Evolutionary conservation across 2,888 invertebrate species (phyloP).

Genomic region (Rhingia campestris): DNA sequence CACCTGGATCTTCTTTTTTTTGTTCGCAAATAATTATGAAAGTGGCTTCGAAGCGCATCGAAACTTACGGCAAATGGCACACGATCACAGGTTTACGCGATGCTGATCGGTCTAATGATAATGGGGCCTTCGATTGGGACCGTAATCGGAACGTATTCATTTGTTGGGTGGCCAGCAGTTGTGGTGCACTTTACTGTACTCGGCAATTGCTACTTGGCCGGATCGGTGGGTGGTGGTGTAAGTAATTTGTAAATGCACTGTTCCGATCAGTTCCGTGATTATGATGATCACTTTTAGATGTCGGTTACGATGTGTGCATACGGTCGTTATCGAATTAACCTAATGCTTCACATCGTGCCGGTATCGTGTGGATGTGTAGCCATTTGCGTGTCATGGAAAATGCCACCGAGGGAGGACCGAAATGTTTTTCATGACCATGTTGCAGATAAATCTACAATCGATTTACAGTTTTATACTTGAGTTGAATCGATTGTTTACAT

Average conservation of each 20-base stretch:
- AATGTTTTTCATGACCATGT: constrained; percentile 8
- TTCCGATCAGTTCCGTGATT: constrained; percentile 50
- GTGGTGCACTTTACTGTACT: constrained; percentile 8
- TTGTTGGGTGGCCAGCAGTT: constrained; percentile 42
- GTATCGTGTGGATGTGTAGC: constrained; percentile 2
- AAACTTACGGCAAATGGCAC: constrained; percentile 53
- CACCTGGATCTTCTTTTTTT: neutral
- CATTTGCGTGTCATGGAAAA: constrained; percentile 23
- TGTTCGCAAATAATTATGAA: constrained; percentile 11
- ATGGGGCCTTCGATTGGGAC: constrained; percentile 39
- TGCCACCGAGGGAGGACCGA: constrained; percentile 3
- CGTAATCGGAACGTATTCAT: constrained; percentile 64
- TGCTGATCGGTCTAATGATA: constrained; percentile 64
- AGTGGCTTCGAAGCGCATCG: constrained; percentile 39
- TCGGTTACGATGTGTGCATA: constrained; percentile 27
- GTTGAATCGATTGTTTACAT: neutral
- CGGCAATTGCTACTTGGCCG: too few species aligned
- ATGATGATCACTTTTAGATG: constrained; percentile 52
- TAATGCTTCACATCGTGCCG: constrained; percentile 55
- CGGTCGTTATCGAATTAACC: neutral
- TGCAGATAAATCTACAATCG: neutral
- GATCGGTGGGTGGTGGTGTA: constrained; percentile 36
- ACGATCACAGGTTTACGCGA: constrained; percentile 52
- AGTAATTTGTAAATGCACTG: constrained; percentile 60
- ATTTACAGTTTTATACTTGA: neutral